Base-by-base conservation (phyloP, 1,140 invertebrate genomes). In the Holotrichia oblita region DNA sequence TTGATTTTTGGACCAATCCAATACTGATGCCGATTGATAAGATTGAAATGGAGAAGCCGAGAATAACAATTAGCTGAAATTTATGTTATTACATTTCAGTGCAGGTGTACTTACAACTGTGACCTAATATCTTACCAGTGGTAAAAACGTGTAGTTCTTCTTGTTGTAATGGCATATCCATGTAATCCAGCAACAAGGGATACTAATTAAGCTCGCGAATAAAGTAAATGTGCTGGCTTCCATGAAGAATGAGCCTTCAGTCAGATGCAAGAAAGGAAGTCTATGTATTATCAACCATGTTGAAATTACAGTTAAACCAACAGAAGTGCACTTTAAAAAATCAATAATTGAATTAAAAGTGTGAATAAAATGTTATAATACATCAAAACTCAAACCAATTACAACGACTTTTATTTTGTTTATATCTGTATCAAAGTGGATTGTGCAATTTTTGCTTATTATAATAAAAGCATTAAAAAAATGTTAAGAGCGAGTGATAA, bases 131-230 rank as follows among this genome's bases (percentile, higher is more conserved):
- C 61, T 69, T 69, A 69, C 61, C 22, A 76, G 41, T 2, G 75
- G 75, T 20, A 76, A 76, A 55, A 76, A 76, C 0, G 41, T 22
- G 42, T 76, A 76, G 55, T 76, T 76, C n/a, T 76, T 76, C 10
- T 27, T 76, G 27, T 76, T 55, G 20, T 76, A 41, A 20, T 76
- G 75, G 41, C 41, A 44, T 24, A 76, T 76, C 75, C 75, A 76
- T 0, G 41, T 48, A 7, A 76, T 76, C 75, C 75, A 76, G 7
- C 75, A 76, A 55, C 75, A 76, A 17, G 44, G 44, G 20, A 76
- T 76, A 42, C 75, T 76, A 12, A 76, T 42, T 14, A 76, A 17
- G 17, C 75, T 40, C 7, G 75, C 75, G 44, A 41, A 76, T 34
- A 76, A 27, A 2, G 44, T 55, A 76, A 76, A 76, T 7, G 41